Base-by-base conservation (phyloP, 2,888 invertebrate genomes). In the Shargacucullia verbasci region DNA sequence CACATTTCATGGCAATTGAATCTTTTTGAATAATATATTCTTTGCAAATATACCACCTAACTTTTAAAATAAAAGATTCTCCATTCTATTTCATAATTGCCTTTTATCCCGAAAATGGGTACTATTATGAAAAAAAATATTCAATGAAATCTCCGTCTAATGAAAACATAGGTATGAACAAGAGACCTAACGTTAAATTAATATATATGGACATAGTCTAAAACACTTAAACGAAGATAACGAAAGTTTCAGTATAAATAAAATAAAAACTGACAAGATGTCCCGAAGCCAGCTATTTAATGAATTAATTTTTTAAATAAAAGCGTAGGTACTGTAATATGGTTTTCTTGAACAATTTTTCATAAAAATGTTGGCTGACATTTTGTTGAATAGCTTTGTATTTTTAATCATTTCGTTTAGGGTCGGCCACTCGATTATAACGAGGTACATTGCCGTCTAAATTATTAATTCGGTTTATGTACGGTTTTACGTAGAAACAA, bases 261-360 rank as follows among this genome's bases (percentile, higher is more conserved):
- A 37, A 38, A 60, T 47, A 31, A 53, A n/a, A 47, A 67, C 31
- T 8, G 14, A 45, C 34, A 49, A 53, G 27, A 38, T 39, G 14
- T 46, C 29, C 31, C 33, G 14, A 15, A 44, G 55, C 59, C 31
- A 45, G 35, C 49, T 50, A 54, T 60, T 60, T 47, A 59, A 6
- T n/a, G 14, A 29, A 29, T n/a, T 68, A 68, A 52, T 67, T 20
- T 20, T 20, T 20, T 20, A 53, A 59, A 12, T 35, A 35, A 25
- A 34, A 35, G 7, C 15, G n/a, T 34, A 15, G 33, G 57, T 49
- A 44, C 54, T 56, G 40, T 65, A 71, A 69, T 71, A 69, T 70
- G 67, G 63, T 73, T 76, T 73, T 67, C 70, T 72, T 70, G 59
- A 73, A 74, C 66, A 77, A 67, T 68, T 68, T 66, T 71, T 61